These are phyloP conservation scores for Peucedramus taeniatus DNA, from an alignment of 2,113 vertebrate species.

Conservation along the genomic window DNA sequence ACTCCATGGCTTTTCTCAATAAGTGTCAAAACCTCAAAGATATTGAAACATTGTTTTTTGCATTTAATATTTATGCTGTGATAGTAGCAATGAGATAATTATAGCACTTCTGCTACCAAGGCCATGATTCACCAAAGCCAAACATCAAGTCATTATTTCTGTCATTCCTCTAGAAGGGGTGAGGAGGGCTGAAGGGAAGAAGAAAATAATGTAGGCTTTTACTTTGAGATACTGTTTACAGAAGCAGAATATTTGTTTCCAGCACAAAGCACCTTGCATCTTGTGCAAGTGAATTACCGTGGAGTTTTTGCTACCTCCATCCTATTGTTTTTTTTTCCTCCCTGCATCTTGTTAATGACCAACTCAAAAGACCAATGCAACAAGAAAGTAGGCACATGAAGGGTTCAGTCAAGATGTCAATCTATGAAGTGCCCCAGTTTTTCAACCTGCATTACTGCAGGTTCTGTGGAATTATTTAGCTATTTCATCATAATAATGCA, in stretches of 20 bases:
- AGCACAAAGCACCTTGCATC: neutral
- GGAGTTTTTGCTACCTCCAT: neutral
- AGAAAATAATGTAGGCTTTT: neutral
- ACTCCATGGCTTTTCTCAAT: conserved; percentile 3
- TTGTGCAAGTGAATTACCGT: neutral
- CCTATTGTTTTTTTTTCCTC: rapidly evolving
- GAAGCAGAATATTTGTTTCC: neutral
- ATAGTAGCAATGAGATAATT: conserved; percentile 49
- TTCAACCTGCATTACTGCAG: neutral
- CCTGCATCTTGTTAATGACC: neutral
- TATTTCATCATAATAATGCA: rapidly evolving
- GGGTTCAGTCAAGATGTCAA: neutral
- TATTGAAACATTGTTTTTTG: conserved; percentile 50
- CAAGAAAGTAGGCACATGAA: rapidly evolving
- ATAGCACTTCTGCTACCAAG: conserved; percentile 4
- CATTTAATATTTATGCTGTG: conserved; percentile 46
- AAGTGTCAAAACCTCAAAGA: conserved; percentile 39
- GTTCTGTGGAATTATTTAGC: neutral
- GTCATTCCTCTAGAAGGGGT: neutral
- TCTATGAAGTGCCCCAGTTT: neutral
- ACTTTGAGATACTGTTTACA: neutral
- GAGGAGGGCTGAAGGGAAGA: neutral
- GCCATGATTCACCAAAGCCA: neutral
- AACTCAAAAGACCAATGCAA: neutral
- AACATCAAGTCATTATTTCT: conserved; percentile 11